Conservation (phyloP, 2,888 invertebrate species). For the Cantharis nigra region DNA sequence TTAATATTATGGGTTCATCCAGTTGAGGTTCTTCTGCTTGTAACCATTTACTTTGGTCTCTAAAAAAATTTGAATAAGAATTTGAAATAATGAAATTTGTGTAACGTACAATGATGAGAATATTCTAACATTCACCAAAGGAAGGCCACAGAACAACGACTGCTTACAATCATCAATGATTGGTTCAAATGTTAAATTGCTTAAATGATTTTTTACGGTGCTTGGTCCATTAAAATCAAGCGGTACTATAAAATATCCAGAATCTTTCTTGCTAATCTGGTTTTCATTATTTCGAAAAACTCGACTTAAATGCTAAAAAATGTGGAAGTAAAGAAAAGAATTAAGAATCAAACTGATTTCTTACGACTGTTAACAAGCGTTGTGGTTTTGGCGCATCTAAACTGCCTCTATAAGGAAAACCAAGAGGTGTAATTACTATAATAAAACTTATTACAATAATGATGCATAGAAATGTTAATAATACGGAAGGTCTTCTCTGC, state of each 20-base stretch:
- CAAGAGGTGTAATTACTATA: conserved; percentile 65
- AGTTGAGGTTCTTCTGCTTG: conserved; percentile 45
- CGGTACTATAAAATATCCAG: conserved; percentile 48
- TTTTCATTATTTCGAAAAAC: conserved; percentile 42
- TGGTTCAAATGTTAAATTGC: conserved; percentile 36
- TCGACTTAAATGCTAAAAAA: conserved; percentile 44
- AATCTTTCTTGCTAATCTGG: conserved; percentile 40
- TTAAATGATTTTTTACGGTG: conserved; percentile 40
- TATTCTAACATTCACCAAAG: conserved; percentile 44
- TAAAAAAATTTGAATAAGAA: conserved; percentile 32
- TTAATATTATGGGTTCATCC: conserved; percentile 39
- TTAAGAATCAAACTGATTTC: background rate
- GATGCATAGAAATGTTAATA: conserved; percentile 36
- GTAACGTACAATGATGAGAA: conserved; percentile 40
- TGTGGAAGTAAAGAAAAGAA: background rate
- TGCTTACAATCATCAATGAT: conserved; percentile 7
- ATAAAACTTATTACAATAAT: conserved; percentile 49
- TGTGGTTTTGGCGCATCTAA: conserved; percentile 65
- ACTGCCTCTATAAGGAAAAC: conserved; percentile 72
- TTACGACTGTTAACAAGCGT: conserved; percentile 59
- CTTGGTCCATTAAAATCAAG: conserved; percentile 50
- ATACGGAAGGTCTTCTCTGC: conserved; percentile 39
- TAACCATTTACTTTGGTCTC: conserved; percentile 48
- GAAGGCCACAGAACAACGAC: conserved; percentile 47
- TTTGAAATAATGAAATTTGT: background rate